phyloP scores from a whole-genome alignment of 2,888 invertebrate genomes.

The Stomorhina lunata region DNA sequence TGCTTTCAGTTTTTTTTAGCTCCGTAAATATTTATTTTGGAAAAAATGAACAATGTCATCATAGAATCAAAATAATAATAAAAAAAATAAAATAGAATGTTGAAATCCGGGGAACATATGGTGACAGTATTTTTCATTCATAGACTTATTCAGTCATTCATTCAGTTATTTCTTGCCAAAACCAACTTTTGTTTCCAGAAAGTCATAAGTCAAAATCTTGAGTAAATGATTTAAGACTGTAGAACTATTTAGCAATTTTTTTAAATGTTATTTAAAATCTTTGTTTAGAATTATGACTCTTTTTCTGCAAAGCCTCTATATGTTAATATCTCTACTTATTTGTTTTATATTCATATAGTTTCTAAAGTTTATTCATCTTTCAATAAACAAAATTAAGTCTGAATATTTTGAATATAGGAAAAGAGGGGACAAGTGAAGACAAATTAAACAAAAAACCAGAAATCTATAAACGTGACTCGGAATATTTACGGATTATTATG shows the following conservation, averaged over 20 bases:
- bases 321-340: not conserved
- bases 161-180: not conserved
- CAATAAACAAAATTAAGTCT: not conserved
- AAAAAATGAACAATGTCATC: not conserved
- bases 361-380: constrained; percentile 42
- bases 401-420: no score
- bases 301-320: no score
- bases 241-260: no score
- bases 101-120: not conserved
- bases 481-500: not conserved
- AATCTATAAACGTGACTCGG: constrained; percentile 33
- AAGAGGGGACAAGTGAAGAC: not conserved
- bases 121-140: constrained; percentile 26
- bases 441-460: not conserved
- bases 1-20: no score
- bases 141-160: not conserved
- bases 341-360: not conserved
- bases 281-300: no score
- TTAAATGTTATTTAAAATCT: no score
- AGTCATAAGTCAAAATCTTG: no score
- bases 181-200: no score
- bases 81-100: not conserved
- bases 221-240: no score
- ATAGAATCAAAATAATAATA: not conserved
- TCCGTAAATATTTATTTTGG: not conserved